Evolutionary conservation across 2,113 vertebrate species (phyloP).

Genomic region (Bubo blakistoni): DNA sequence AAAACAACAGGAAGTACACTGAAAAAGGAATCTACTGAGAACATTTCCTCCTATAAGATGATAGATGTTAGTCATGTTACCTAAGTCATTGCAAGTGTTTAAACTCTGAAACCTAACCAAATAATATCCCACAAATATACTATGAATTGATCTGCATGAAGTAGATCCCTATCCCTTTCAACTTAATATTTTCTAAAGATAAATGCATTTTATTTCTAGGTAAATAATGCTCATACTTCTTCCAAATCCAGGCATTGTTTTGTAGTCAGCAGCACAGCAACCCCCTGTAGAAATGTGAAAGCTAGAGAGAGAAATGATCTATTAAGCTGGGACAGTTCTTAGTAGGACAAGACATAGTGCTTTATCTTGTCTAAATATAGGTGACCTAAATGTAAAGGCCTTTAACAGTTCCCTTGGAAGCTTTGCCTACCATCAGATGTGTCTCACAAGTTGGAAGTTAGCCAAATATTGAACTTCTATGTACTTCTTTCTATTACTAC

Average conservation of each 20-base stretch:
- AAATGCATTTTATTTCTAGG: neutral
- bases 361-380: slow-evolving; percentile 50
- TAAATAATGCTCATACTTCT: neutral
- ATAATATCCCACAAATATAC: neutral
- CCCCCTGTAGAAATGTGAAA: neutral
- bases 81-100: neutral
- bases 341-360: neutral
- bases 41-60: neutral
- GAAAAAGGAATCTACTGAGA: neutral
- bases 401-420: neutral
- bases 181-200: neutral
- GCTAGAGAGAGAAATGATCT: neutral
- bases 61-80: neutral
- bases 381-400: slow-evolving; percentile 10
- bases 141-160: fast-evolving
- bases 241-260: neutral
- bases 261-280: neutral
- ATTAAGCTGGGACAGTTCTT: neutral
- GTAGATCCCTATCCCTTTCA: neutral
- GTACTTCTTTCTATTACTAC: neutral
- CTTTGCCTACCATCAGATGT: neutral
- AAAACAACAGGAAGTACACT: neutral
- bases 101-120: neutral
- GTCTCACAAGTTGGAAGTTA: neutral
- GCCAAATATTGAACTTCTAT: neutral